phyloP scores from a whole-genome alignment of 1,140 invertebrate genomes.

The Drosophila hydei region DNA sequence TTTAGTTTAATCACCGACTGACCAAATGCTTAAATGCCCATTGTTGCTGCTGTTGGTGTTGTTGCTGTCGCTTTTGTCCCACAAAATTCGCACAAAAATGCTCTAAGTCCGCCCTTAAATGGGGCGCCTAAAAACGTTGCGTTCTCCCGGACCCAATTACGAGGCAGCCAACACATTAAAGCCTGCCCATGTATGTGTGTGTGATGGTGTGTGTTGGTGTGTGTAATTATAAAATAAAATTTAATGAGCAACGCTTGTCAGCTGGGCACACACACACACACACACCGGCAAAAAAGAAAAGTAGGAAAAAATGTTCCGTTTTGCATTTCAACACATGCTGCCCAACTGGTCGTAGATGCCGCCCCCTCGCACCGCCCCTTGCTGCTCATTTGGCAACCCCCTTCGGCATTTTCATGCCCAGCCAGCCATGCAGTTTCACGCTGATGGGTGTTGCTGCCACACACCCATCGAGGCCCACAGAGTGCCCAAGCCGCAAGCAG shows the following conservation, averaged over 20 bases:
- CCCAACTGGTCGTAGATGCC: not conserved
- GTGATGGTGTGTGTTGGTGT: constrained; percentile 55
- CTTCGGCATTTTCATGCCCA: constrained; percentile 71
- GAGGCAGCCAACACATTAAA: constrained; percentile 61
- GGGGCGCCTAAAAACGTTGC: constrained; percentile 42
- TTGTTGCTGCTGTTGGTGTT: constrained; percentile 34
- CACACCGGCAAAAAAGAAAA: constrained; percentile 4
- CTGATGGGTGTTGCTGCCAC: constrained; percentile 72
- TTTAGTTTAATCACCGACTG: constrained; percentile 74
- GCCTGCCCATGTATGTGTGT: constrained; percentile 23
- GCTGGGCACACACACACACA: constrained; percentile 14
- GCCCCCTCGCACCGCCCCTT: not conserved
- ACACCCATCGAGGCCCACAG: constrained; percentile 41
- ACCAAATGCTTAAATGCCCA: constrained; percentile 42
- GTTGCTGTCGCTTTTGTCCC: constrained; percentile 36
- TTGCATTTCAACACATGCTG: constrained; percentile 81
- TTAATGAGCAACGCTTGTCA: constrained; percentile 80
- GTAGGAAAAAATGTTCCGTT: constrained; percentile 54
- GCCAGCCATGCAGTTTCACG: constrained; percentile 78
- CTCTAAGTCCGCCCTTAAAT: constrained; percentile 35
- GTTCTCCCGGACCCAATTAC: constrained; percentile 68
- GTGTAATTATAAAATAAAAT: constrained; percentile 83
- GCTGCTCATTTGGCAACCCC: not conserved
- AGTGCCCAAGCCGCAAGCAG: constrained; percentile 17
- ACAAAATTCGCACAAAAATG: constrained; percentile 58